phyloP scores from a whole-genome alignment of 2,113 vertebrate species.

The Vulpes lagopus region DNA sequence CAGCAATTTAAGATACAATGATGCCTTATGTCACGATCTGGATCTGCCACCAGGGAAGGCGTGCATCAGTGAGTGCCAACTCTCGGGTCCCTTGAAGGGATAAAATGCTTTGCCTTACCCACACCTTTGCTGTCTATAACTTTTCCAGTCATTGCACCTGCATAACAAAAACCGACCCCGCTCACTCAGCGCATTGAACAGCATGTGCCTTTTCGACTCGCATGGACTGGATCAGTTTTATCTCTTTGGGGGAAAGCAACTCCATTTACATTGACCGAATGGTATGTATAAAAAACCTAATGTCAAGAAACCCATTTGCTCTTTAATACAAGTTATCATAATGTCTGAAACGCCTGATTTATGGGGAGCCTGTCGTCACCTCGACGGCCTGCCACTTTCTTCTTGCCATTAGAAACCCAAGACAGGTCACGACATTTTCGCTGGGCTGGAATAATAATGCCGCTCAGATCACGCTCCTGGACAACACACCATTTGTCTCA shows the following conservation, averaged over 20 bases:
- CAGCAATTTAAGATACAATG: constrained; percentile 63
- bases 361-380: constrained; percentile 86
- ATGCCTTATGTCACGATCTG: constrained; percentile 53
- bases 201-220: constrained; percentile 29
- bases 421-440: constrained; percentile 91
- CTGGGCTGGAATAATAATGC: constrained; percentile 91
- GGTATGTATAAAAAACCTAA: constrained; percentile 84
- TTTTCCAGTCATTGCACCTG: constrained; percentile 25
- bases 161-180: constrained; percentile 55
- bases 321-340: constrained; percentile 88
- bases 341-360: constrained; percentile 87
- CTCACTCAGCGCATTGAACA: background rate
- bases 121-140: constrained; percentile 65
- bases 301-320: constrained; percentile 86
- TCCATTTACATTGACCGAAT: constrained; percentile 80
- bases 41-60: constrained; percentile 39
- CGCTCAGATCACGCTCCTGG: constrained; percentile 80
- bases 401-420: constrained; percentile 84
- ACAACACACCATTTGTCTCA: constrained; percentile 91
- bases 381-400: constrained; percentile 85
- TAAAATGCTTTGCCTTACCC: background rate
- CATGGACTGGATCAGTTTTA: constrained; percentile 37
- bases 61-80: constrained; percentile 37
- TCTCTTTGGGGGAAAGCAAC: constrained; percentile 69
- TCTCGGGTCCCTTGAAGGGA: constrained; percentile 56